Evolutionary conservation across 2,888 invertebrate species (phyloP).

Genomic region (Ennomos erosarius): DNA sequence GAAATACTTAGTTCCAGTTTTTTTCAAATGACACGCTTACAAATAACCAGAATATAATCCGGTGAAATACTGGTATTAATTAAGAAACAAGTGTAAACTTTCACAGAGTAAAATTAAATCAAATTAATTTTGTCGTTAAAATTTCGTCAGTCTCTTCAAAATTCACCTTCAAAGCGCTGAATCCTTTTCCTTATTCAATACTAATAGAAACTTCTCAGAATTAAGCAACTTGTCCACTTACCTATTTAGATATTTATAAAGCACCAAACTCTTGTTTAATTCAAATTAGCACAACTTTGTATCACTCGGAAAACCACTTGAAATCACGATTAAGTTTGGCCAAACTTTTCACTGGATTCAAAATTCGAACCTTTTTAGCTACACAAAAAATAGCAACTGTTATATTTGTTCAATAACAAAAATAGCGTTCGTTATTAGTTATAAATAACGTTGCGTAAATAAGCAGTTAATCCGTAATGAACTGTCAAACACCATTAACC

Average conservation of each 20-base stretch:
- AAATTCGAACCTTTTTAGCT: conserved; percentile 16
- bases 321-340: conserved; percentile 31
- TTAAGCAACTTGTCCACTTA: conserved; percentile 28
- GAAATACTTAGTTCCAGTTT: too few species aligned
- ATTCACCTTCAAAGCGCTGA: not conserved
- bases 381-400: conserved; percentile 11
- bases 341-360: conserved; percentile 29
- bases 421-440: not conserved
- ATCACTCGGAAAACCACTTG: conserved; percentile 30
- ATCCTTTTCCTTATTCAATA: not conserved
- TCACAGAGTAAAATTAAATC: too few species aligned
- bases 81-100: too few species aligned
- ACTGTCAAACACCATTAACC: conserved; percentile 11
- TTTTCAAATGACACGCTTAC: too few species aligned
- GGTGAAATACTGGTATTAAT: too few species aligned
- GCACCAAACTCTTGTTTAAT: conserved; percentile 19
- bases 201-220: conserved; percentile 1
- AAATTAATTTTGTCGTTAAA: too few species aligned
- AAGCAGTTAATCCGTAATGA: not conserved
- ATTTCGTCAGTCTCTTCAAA: too few species aligned
- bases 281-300: conserved; percentile 28
- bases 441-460: conserved; percentile 2
- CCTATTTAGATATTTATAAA: conserved; percentile 27
- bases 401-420: not conserved
- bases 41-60: too few species aligned